A percentile compares a stretch with the other conserved stretches of the same genome.
These are phyloP conservation scores for Euschistus heros DNA, from an alignment of 1,140 invertebrate genomes.

Conservation along the genomic window DNA sequence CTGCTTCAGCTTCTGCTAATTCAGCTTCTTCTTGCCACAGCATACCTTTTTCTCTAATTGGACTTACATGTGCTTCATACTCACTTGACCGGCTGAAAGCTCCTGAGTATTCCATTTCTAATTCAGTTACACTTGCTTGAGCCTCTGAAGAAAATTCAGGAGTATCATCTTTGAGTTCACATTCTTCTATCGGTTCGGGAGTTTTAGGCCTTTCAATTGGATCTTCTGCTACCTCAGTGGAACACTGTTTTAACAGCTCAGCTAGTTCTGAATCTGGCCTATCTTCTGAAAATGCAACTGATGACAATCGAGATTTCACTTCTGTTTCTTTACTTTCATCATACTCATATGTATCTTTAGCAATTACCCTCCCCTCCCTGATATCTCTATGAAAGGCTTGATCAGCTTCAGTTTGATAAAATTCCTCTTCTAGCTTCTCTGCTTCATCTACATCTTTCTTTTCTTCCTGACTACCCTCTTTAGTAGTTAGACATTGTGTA, in stretches of 20 bases:
- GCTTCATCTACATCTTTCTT: constrained; percentile 38
- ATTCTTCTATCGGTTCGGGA: constrained; percentile 39
- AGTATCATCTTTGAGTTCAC: constrained; percentile 35
- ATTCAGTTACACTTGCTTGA: constrained; percentile 31
- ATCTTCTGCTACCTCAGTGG: constrained; percentile 35
- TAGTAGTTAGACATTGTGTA: constrained; percentile 34
- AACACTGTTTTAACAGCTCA: constrained; percentile 35
- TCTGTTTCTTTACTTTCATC: constrained; percentile 30
- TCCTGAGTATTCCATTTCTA: constrained; percentile 31
- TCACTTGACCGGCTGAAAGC: constrained; percentile 31
- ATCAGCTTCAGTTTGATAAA: constrained; percentile 36
- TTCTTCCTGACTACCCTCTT: constrained; percentile 38
- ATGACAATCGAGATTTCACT: constrained; percentile 34
- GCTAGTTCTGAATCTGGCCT: constrained; percentile 37
- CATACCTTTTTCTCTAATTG: constrained; percentile 29
- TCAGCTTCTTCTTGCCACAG: constrained; percentile 34
- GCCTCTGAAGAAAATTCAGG: constrained; percentile 33
- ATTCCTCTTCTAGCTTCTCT: constrained; percentile 34
- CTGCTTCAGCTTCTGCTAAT: constrained; percentile 42
- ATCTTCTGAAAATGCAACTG: constrained; percentile 36
- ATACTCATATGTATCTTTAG: constrained; percentile 30
- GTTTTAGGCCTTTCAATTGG: constrained; percentile 41
- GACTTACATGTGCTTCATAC: constrained; percentile 32
- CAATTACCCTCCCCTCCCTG: constrained; percentile 30
- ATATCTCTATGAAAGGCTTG: constrained; percentile 35